Conservation (phyloP, 2,113 vertebrate species). For the Paradoxurus hermaphroditus region DNA sequence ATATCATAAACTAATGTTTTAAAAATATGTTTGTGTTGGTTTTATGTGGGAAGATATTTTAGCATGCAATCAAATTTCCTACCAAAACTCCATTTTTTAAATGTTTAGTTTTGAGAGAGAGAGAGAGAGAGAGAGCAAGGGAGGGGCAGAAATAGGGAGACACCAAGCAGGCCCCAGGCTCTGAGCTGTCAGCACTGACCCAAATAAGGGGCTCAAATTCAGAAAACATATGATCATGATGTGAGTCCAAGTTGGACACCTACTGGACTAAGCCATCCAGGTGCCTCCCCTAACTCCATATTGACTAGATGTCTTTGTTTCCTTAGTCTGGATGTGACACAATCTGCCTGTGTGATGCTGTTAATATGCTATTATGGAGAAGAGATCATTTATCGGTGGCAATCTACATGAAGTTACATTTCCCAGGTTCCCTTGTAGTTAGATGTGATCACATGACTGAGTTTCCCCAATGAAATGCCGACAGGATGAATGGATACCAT, state of each 20-base stretch:
- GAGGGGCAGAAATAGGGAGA: no score
- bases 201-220: no score
- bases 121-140: no score
- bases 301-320: background rate
- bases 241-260: no score
- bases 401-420: background rate
- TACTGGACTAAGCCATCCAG: no score
- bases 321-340: background rate
- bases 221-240: no score
- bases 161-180: no score
- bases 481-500: fast-evolving
- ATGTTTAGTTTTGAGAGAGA: no score
- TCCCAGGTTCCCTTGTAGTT: background rate
- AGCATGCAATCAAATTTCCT: background rate
- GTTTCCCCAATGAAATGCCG: background rate
- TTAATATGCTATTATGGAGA: background rate
- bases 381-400: background rate
- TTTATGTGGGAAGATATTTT: background rate
- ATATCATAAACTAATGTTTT: background rate
- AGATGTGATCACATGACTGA: background rate
- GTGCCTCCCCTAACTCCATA: background rate
- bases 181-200: no score
- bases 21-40: background rate
- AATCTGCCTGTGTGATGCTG: background rate
- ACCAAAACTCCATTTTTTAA: background rate